Evolutionary conservation across 92 coral and sea anemone species (phyloP).

Genomic region (Pocillopora meandrina): DNA sequence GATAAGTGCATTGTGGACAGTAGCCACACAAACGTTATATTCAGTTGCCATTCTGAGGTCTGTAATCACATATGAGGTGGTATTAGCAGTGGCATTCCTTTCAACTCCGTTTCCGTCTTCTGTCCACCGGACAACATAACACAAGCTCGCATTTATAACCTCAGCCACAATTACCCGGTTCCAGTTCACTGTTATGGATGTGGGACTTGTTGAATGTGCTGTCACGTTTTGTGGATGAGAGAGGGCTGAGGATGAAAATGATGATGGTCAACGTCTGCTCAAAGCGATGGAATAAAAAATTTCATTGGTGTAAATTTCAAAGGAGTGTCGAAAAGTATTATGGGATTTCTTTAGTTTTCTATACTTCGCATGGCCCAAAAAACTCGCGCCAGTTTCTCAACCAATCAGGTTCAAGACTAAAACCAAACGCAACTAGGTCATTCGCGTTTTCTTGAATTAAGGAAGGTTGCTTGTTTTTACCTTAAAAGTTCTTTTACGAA

Average conservation of each 20-base stretch:
- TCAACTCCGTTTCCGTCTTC: neutral
- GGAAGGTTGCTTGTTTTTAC: no score
- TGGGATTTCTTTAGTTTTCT: no score
- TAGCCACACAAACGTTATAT: neutral
- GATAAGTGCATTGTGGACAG: neutral
- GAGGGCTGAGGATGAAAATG: neutral
- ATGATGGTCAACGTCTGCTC: neutral
- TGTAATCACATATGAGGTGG: neutral
- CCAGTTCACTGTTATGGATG: neutral
- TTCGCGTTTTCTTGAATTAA: no score
- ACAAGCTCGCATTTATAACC: neutral
- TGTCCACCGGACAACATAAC: neutral
- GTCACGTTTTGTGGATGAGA: slow-evolving; percentile 2
- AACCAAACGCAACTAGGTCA: no score
- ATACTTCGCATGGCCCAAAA: no score
- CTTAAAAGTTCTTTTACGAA: no score
- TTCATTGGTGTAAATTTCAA: no score
- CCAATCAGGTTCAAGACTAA: no score
- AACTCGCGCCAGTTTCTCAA: no score
- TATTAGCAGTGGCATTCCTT: neutral
- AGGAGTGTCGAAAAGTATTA: no score
- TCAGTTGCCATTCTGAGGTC: neutral
- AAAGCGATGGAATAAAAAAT: neutral
- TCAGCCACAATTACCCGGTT: neutral
- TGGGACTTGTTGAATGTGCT: neutral